Evolutionary conservation across 1,140 invertebrate species (phyloP).

Genomic region (Nixonia krombeini): DNA sequence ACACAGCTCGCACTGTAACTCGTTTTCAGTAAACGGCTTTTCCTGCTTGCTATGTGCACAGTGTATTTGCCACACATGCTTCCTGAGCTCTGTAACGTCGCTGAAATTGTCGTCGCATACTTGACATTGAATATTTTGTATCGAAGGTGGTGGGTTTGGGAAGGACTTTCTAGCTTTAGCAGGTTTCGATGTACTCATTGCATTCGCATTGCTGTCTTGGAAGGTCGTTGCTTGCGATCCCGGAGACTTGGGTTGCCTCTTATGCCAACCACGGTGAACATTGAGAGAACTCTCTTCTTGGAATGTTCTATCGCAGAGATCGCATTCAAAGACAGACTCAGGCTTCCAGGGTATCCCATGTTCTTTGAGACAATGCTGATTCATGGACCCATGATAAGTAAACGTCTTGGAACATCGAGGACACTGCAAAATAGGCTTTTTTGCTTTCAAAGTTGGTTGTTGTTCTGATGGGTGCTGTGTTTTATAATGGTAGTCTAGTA

Average conservation of each 20-base stretch:
- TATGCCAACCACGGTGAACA: slow-evolving; percentile 76
- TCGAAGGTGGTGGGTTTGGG: slow-evolving; percentile 43
- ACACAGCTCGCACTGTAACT: slow-evolving; percentile 74
- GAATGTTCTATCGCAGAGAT: slow-evolving; percentile 76
- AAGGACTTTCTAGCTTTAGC: slow-evolving; percentile 64
- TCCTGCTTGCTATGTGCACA: slow-evolving; percentile 61
- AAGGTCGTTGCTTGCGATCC: not conserved
- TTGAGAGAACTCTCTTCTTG: slow-evolving; percentile 69
- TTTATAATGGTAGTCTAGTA: slow-evolving; percentile 35
- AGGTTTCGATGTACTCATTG: slow-evolving; percentile 33
- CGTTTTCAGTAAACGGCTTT: slow-evolving; percentile 58
- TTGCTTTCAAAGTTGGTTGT: not conserved
- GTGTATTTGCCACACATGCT: slow-evolving; percentile 67
- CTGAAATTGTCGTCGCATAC: slow-evolving; percentile 63
- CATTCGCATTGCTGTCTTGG: not conserved
- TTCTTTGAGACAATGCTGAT: slow-evolving; percentile 53
- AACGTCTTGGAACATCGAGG: slow-evolving; percentile 59
- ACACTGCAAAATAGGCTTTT: slow-evolving; percentile 47
- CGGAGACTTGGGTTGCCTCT: slow-evolving; percentile 61
- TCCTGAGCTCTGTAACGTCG: slow-evolving; percentile 58
- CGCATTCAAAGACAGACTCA: slow-evolving; percentile 65
- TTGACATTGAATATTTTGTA: slow-evolving; percentile 61
- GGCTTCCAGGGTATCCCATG: slow-evolving; percentile 43
- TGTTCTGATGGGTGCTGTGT: not conserved
- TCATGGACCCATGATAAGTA: slow-evolving; percentile 54